Evolutionary conservation across 1,140 invertebrate genomes (phyloP), one percentile per base, ranked within the genome.

Genomic region (Leucophenga varia): DNA sequence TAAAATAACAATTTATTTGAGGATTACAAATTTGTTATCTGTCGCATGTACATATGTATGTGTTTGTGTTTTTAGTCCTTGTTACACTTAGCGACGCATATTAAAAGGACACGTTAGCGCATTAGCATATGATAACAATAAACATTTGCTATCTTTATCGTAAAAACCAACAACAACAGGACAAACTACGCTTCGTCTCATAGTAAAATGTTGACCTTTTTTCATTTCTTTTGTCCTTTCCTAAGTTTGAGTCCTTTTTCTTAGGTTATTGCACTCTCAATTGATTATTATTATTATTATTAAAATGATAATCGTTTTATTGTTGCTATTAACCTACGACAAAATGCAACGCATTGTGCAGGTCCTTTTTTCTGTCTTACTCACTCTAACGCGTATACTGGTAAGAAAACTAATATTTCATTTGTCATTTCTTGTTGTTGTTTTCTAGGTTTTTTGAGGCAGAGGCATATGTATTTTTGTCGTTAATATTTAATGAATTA

Each of bases 1-100:
- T 67, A 67, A 67, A 67, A 67, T 67, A 67, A 67, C 63, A 67
- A 67, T 67, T 67, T 67, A 67, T 58, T 47, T 61, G 56, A 61
- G 59, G 59, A 67, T 67, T 67, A 67, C 63, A 49, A 60, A 65
- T 54, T 61, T 61, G 49, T 40, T 43, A 40, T 45, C 43, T 49
- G 49, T 54, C 39, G 32, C 52, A 55, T 55, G n/a, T n/a, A 7
- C 12, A 38, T 37, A 16, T 17, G 35, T 7, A 17, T 37, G 17
- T 37, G 35, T 37, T 4, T 37, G 35, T 37, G 35, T 37, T 6
- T 12, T 37, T 34, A 8, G 35, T 37, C 13, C 6, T 17, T 18
- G 17, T 18, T 8, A 4, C 7, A 17, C 14, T 18, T n/a, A n/a
- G n/a, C n/a, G n/a, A n/a, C n/a, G n/a, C n/a, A n/a, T n/a, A n/a